Evolutionary conservation across 2,113 vertebrate species (phyloP).

Genomic region (Cyanoliseus patagonus): DNA sequence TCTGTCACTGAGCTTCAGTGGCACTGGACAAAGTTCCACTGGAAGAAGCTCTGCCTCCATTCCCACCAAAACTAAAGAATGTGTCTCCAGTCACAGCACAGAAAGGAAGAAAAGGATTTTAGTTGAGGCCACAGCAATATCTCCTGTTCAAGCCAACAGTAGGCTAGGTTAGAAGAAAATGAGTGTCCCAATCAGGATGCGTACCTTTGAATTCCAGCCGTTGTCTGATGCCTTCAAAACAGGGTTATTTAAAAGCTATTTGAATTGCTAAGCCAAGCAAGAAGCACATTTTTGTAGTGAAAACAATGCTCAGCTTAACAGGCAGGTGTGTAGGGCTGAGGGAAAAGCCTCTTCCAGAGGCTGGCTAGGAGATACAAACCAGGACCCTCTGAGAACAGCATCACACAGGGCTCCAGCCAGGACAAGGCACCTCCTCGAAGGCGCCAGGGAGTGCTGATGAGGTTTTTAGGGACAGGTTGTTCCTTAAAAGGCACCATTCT

Average conservation of each 20-base stretch:
- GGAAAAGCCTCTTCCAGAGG: not conserved
- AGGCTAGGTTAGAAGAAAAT: not conserved
- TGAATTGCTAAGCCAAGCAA: not conserved
- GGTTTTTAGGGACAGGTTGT: not conserved
- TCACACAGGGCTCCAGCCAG: not conserved
- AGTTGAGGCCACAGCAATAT: not conserved
- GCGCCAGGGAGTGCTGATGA: not conserved
- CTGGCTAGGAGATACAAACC: not conserved
- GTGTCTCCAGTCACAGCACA: not conserved
- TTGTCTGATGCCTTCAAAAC: not conserved
- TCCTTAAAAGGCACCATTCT: not conserved
- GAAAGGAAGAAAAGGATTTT: not conserved
- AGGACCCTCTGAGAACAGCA: accelerated
- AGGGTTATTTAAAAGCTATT: not conserved
- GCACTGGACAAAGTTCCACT: not conserved
- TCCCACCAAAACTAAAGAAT: not conserved
- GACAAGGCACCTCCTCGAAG: not conserved
- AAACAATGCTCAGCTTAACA: not conserved
- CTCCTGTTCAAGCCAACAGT: not conserved
- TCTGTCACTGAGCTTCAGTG: not conserved
- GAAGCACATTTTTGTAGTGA: not conserved
- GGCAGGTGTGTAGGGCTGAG: not conserved
- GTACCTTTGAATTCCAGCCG: not conserved
- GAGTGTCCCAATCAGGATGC: not conserved
- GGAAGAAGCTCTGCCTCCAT: not conserved